These are phyloP conservation scores for Serrognathus titanus DNA, from an alignment of 2,888 invertebrate genomes.

Conservation along the genomic window DNA sequence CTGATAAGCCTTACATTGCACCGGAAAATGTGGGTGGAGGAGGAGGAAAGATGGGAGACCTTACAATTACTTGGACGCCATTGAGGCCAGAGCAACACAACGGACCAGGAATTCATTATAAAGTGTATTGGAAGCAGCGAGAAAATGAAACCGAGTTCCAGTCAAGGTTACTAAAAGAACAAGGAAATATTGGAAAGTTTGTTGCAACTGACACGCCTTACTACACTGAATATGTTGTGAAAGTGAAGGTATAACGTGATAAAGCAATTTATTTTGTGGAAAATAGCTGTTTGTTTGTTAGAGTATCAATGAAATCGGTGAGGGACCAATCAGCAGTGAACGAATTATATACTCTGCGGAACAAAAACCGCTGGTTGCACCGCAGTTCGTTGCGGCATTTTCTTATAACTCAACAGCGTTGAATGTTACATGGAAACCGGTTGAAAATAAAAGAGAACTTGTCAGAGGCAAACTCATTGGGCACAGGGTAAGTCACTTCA, in stretches of 20 bases:
- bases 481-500: constrained; percentile 63
- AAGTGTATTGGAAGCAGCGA: constrained; percentile 80
- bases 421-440: constrained; percentile 86
- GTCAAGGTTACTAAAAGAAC: constrained; percentile 63
- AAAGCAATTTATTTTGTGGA: background rate
- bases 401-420: constrained; percentile 90
- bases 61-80: constrained; percentile 87
- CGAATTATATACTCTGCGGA: constrained; percentile 80
- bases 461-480: constrained; percentile 89
- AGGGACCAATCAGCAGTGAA: constrained; percentile 76
- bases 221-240: constrained; percentile 81
- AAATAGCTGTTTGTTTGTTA: constrained; percentile 6
- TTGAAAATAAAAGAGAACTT: constrained; percentile 77
- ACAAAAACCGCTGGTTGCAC: constrained; percentile 89
- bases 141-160: constrained; percentile 74
- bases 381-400: constrained; percentile 72
- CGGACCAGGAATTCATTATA: constrained; percentile 85
- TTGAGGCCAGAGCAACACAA: constrained; percentile 77
- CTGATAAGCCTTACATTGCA: constrained; percentile 73
- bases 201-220: constrained; percentile 75
- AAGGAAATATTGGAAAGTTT: constrained; percentile 73
- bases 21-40: constrained; percentile 86
- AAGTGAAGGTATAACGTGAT: constrained; percentile 61
- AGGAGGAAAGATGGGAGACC: constrained; percentile 92
- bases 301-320: constrained; percentile 66